A percentile compares a stretch with the other conserved stretches of the same genome.
These are phyloP conservation scores for Pangasius larnaudii DNA, from an alignment of 2,797 vertebrate species.

Conservation along the genomic window DNA sequence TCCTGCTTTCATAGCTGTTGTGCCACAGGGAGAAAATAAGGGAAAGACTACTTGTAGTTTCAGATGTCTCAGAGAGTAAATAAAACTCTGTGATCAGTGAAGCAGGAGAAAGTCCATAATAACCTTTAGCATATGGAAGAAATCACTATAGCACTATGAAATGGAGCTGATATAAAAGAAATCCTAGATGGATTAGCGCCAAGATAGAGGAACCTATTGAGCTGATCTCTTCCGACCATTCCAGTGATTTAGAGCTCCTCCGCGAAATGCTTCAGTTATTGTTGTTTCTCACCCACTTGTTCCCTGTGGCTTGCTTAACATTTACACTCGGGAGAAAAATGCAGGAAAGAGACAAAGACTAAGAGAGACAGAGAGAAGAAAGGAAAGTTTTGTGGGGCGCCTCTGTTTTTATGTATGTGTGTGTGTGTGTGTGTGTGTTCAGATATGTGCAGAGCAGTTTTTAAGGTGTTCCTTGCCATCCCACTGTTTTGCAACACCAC, in stretches of 20 bases:
- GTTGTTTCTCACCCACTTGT: constrained; percentile 54
- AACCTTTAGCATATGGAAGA: not conserved
- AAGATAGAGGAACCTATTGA: constrained; percentile 21
- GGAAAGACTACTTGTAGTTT: too few species aligned
- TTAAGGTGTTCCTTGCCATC: constrained; percentile 11
- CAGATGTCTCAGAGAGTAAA: not conserved
- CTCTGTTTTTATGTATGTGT: not conserved
- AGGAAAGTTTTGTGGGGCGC: constrained; percentile 43
- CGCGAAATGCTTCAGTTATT: constrained; percentile 21
- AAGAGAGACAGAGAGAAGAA: constrained; percentile 35
- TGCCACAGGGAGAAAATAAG: not conserved
- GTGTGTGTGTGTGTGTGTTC: constrained; percentile 11
- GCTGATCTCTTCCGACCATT: constrained; percentile 16
- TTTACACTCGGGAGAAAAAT: constrained; percentile 42
- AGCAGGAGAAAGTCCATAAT: not conserved
- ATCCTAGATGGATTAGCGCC: not conserved
- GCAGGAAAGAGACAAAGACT: constrained; percentile 23
- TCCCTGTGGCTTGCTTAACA: constrained; percentile 56
- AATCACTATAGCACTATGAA: not conserved
- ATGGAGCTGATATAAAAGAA: not conserved
- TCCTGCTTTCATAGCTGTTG: not conserved
- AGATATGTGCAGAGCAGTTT: constrained; percentile 37
- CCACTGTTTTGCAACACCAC: constrained; percentile 47
- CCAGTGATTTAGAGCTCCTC: constrained; percentile 32
- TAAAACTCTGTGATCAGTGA: not conserved